Percentiles rank a stretch among this genome's conserved stretches.
Conservation (phyloP, 1,140 invertebrate species). For the Charaxes varanes region DNA sequence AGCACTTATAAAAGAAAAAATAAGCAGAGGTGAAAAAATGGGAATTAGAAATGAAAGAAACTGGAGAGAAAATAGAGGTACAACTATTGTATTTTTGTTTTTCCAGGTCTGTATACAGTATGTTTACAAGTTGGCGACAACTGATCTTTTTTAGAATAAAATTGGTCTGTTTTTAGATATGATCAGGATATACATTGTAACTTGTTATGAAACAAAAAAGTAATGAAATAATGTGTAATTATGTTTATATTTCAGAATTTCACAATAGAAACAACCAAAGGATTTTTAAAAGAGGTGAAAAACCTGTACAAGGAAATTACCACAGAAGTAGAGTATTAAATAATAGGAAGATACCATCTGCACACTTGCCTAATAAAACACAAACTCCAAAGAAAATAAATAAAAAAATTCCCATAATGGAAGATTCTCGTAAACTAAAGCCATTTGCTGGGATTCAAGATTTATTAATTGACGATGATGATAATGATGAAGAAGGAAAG, state of each 20-base stretch:
- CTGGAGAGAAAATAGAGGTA: constrained; percentile 12
- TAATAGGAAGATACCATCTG: constrained; percentile 7
- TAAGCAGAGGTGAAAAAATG: constrained; percentile 81
- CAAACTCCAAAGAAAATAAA: constrained; percentile 21
- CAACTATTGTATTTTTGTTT: not conserved
- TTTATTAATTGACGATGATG: constrained; percentile 28
- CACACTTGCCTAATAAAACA: constrained; percentile 4
- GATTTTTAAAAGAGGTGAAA: too few relatives aligned
- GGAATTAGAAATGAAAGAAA: constrained; percentile 52
- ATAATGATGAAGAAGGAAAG: constrained; percentile 26
- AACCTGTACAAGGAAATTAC: not conserved
- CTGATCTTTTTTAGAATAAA: too few relatives aligned
- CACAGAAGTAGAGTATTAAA: not conserved
- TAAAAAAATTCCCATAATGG: constrained; percentile 20
- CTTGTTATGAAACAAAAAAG: too few relatives aligned
- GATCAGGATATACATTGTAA: too few relatives aligned
- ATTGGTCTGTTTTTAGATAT: too few relatives aligned
- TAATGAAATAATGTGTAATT: too few relatives aligned
- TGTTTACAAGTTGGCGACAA: too few relatives aligned
- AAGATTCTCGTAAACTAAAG: constrained; percentile 33
- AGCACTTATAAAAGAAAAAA: constrained; percentile 78
- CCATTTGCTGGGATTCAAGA: constrained; percentile 50
- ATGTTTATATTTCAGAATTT: not conserved
- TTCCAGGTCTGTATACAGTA: too few relatives aligned
- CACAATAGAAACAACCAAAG: constrained; percentile 3